These are phyloP conservation scores for Poecilia picta DNA, from an alignment of 2,797 vertebrate genomes.

Conservation along the genomic window DNA sequence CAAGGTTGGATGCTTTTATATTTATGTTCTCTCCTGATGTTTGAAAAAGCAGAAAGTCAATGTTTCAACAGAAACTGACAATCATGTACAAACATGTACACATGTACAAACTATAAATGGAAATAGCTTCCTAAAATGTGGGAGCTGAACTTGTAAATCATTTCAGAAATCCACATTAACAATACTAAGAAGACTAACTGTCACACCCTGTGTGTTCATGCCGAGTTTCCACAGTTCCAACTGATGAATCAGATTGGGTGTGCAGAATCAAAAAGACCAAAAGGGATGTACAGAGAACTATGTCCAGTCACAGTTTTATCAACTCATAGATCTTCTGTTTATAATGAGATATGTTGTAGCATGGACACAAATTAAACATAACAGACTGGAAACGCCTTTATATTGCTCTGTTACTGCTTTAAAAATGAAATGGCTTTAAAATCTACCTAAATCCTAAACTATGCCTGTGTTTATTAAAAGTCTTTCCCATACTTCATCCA, in stretches of 20 bases:
- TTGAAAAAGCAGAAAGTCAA: not conserved
- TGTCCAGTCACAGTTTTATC: not conserved
- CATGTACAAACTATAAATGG: not conserved
- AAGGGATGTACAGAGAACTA: not conserved
- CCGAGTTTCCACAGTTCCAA: not conserved
- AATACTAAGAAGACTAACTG: not conserved
- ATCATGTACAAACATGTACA: no score
- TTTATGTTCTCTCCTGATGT: not conserved
- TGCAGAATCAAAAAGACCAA: not conserved
- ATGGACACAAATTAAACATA: not conserved
- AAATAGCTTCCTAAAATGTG: not conserved
- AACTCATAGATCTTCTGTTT: not conserved
- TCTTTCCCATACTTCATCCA: no score
- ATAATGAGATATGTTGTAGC: not conserved
- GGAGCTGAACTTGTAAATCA: not conserved
- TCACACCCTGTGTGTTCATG: not conserved
- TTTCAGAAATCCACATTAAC: not conserved
- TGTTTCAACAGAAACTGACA: not conserved
- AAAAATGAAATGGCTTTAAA: not conserved
- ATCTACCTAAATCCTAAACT: not conserved
- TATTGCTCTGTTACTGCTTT: not conserved
- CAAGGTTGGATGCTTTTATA: conserved; percentile 1
- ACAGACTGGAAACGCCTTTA: not conserved
- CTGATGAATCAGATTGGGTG: not conserved
- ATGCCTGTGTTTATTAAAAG: not conserved